Conservation (phyloP, 2,797 vertebrate species). For the Agapornis canus region DNA sequence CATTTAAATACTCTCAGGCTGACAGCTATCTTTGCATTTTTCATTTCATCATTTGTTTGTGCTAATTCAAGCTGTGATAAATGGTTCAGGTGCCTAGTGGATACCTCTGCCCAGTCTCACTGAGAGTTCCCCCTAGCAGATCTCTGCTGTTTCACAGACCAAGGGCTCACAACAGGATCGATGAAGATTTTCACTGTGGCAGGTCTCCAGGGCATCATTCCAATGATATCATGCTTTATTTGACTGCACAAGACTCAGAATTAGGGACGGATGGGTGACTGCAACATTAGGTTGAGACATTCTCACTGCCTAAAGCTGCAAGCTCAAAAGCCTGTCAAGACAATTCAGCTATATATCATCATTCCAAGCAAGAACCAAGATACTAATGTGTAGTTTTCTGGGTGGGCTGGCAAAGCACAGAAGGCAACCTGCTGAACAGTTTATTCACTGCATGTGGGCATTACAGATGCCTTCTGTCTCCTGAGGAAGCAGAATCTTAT, state of each 20-base stretch:
- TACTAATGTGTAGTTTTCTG: background rate
- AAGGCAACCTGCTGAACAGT: background rate
- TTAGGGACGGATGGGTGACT: background rate
- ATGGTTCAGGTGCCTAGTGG: background rate
- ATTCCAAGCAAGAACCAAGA: background rate
- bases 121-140: background rate
- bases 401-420: constrained; percentile 4
- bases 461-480: background rate
- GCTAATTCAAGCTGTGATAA: background rate
- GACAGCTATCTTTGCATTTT: background rate
- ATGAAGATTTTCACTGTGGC: background rate
- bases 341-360: background rate
- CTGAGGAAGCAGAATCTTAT: background rate
- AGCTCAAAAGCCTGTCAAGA: constrained; percentile 37
- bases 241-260: background rate
- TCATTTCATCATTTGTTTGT: background rate
- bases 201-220: background rate
- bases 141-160: background rate
- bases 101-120: background rate
- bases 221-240: background rate
- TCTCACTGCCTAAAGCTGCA: constrained; percentile 23
- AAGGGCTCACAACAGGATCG: background rate
- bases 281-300: background rate
- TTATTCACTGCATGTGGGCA: background rate
- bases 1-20: background rate